These are phyloP conservation scores for Heloderma charlesbogerti DNA, from an alignment of 2,113 vertebrate species.

Conservation along the genomic window DNA sequence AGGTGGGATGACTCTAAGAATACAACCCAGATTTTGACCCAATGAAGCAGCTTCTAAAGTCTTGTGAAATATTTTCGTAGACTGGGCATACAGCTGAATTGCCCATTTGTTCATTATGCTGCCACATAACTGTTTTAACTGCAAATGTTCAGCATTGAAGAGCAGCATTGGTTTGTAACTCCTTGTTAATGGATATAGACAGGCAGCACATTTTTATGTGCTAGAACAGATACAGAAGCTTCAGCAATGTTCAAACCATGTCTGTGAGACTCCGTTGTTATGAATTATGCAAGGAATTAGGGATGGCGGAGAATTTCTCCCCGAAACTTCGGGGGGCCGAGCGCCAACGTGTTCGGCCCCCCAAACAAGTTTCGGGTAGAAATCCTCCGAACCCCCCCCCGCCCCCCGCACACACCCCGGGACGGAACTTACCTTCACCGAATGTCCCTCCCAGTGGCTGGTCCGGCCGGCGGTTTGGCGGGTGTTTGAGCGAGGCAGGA, in stretches of 20 bases:
- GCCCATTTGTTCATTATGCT: neutral
- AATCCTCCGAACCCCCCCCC: no score
- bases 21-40: neutral
- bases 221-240: slow-evolving; percentile 1
- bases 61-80: neutral
- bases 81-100: neutral
- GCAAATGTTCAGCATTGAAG: neutral
- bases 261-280: neutral
- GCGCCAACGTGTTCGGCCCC: no score
- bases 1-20: no score
- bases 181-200: neutral
- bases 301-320: no score
- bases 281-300: slow-evolving; percentile 29
- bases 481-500: no score
- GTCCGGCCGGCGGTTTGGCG: no score
- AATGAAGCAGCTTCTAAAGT: neutral
- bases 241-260: neutral
- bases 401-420: no score
- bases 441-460: no score
- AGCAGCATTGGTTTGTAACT: neutral
- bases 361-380: no score
- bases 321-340: no score
- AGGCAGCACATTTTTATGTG: slow-evolving; percentile 8
- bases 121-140: neutral
- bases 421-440: no score